Conservation (phyloP, 37 sponge, comb jelly and placozoan species). For the Hexactinellida sp. region DNA sequence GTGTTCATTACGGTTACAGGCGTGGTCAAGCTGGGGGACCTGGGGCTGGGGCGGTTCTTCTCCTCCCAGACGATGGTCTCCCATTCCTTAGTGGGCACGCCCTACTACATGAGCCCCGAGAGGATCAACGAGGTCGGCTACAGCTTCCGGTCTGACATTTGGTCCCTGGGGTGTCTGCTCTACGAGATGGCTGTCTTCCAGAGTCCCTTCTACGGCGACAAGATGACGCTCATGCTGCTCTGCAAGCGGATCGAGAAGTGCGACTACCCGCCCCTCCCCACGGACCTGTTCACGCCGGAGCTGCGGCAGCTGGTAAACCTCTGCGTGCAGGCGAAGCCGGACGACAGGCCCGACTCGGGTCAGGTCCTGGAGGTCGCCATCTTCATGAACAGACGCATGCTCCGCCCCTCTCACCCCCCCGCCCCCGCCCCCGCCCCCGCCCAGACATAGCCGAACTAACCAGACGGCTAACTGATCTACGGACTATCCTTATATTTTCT, state of each 20-base stretch:
- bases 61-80: conserved; percentile 94
- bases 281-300: conserved; percentile 72
- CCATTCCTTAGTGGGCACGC: conserved; percentile 93
- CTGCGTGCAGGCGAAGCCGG: conserved; percentile 86
- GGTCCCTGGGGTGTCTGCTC: conserved; percentile 97
- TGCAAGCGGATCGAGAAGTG: conserved; percentile 98
- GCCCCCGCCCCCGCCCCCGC: background rate
- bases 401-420: conserved; percentile 13
- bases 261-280: conserved; percentile 96
- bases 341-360: conserved; percentile 61
- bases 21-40: conserved; percentile 93
- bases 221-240: conserved; percentile 95
- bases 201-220: conserved; percentile 98
- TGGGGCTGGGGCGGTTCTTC: conserved; percentile 92
- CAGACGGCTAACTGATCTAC: background rate
- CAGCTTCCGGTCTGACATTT: conserved; percentile 93
- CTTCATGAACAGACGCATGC: conserved; percentile 45
- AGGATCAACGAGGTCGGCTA: conserved; percentile 95
- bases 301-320: conserved; percentile 63
- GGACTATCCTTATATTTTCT: background rate
- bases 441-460: background rate
- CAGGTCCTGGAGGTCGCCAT: conserved; percentile 68
- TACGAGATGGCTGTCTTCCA: conserved; percentile 99
- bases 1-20: conserved; percentile 92
- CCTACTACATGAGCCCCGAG: conserved; percentile 99